Evolutionary conservation across 2,797 vertebrate species (phyloP), one percentile per base, ranked within the genome.

Genomic region (Bradypodion ventrale): DNA sequence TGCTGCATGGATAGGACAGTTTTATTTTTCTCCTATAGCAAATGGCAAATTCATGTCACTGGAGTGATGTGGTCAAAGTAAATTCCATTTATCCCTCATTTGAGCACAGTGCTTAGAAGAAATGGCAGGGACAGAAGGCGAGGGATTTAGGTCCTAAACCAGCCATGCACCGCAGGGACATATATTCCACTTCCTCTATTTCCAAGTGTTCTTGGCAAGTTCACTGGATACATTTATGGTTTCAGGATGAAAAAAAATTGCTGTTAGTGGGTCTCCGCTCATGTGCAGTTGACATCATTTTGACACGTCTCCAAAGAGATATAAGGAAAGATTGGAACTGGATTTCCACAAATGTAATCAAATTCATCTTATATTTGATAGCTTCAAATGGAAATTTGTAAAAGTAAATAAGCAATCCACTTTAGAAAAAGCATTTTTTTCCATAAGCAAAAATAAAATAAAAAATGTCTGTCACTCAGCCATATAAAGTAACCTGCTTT

Each of bases 141-240:
- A 13, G 29, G 15, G 29, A 75, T 49, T 75, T 76, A 77, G 73
- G 63, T 80, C 46, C 79, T 63, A 66, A 85, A 75, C 2, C 25
- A 4, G 12, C 60, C 35, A 15, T 85, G 19, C 83, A 89, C 81
- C 68, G 85, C 60, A 84, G 73, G 78, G 90, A 89, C 90, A 75
- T 44, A 75, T 66, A 60, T 87, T 88, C 87, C 59, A 72, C 83
- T 44, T 88, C 87, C n/a, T n/a, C n/a, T 85, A 78, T 52, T 72
- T 85, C 84, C 87, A 90, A 83, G 32, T 84, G 23, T 65, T 80
- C 70, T 75, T 93, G 91, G 88, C 89, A 90, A 90, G 49, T 63
- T 78, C 82, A 29, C 62, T 87, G 85, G 81, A 82, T 63, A 85
- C 85, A 93, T 91, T 91, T 82, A 87, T 83, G 85, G 86, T 92